Evolutionary conservation across 2,888 invertebrate species (phyloP).

Genomic region (Sesamia inferens): DNA sequence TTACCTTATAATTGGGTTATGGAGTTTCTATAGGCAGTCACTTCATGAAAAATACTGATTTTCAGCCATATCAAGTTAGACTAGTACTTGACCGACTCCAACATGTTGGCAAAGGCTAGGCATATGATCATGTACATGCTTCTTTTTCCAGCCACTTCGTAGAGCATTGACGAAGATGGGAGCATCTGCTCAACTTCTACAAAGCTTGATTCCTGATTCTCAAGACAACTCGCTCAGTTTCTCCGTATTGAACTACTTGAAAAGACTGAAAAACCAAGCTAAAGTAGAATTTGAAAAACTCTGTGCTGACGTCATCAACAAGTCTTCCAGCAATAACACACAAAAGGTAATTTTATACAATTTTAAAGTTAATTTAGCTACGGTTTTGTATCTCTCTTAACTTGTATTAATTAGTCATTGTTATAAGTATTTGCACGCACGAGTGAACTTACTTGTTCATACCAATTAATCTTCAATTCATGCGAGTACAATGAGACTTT

Average conservation of each 20-base stretch:
- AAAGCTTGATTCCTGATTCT: conserved; percentile 96
- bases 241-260: conserved; percentile 97
- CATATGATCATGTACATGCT: neutral
- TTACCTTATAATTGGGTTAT: no score
- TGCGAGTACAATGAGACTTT: neutral
- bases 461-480: neutral
- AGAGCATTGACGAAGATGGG: conserved; percentile 98
- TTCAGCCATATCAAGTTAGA: no score
- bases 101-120: no score
- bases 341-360: conserved; percentile 81
- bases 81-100: no score
- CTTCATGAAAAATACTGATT: no score
- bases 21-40: no score
- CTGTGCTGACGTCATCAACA: conserved; percentile 94
- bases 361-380: neutral
- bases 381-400: neutral
- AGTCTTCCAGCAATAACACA: conserved; percentile 88
- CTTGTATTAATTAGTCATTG: neutral
- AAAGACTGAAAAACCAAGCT: conserved; percentile 98
- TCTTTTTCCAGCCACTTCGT: conserved; percentile 93
- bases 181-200: conserved; percentile 94
- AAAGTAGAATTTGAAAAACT: conserved; percentile 97
- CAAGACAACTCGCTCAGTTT: conserved; percentile 98
- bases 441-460: conserved; percentile 13
- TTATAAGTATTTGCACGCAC: neutral